Base-by-base conservation (phyloP, 2,888 invertebrate genomes). In the Zootermopsis nevadensis region DNA sequence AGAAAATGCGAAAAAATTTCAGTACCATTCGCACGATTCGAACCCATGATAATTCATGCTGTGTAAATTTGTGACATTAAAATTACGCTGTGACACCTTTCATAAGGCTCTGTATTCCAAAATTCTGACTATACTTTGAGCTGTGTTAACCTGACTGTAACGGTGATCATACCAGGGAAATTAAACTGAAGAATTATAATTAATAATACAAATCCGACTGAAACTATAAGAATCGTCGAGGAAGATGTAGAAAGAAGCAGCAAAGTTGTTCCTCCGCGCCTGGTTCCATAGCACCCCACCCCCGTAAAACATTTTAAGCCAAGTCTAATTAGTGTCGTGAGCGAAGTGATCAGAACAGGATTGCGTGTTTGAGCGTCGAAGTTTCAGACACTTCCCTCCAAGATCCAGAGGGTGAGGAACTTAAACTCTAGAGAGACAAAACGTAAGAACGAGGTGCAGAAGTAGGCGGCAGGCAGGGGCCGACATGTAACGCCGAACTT, bases 181-280 rank as follows among this genome's bases (percentile, higher is more conserved):
- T 72, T 35, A 72, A 72, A 72, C 72, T 72, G 24, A 72, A 72
- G 72, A 69, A 69, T 69, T 69, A 69, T 69, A 69, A 69, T 69
- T 69, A 66, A 15, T 66, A 69, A 30, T 69, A 69, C 69, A 27
- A 69, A 69, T 69, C 69, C 69, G 27, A 27, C 19, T 31, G 27
- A 69, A 69, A 31, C 69, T 69, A 30, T 31, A 69, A 69, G 31
- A 69, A 69, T 69, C 69, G 8, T 10, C 31, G 27, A 31, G 31
- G 27, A 30, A 31, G 27, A 19, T 8, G 27, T 4, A 31, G 27
- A 19, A 31, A 30, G 69, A 27, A 6, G 69, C 30, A 31, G 69
- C 19, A 12, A 69, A 69, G 69, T 69, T 69, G 69, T 69, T 69
- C 69, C 31, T 69, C 69, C 69, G 69, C 69, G 31, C 69, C 69